A percentile compares a stretch with the other conserved stretches of the same genome.
These are phyloP conservation scores for Seira musarum DNA, from an alignment of 2,888 invertebrate species.

Conservation along the genomic window DNA sequence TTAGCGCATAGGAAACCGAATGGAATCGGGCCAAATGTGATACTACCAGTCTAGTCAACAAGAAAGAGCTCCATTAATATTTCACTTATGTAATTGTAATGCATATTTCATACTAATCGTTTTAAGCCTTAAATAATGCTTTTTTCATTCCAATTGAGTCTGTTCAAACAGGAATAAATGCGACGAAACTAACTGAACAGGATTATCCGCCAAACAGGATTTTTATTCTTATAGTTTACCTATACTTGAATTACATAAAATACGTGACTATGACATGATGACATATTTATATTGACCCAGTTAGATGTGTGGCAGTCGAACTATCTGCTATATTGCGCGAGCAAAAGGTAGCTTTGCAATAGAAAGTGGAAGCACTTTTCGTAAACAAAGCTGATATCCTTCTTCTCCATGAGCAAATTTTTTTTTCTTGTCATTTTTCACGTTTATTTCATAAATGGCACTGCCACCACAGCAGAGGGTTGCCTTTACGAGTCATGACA, in stretches of 20 bases:
- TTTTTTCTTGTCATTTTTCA: conserved; percentile 4
- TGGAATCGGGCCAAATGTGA: conserved; percentile 59
- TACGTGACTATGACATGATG: conserved; percentile 58
- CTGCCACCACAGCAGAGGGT: not conserved
- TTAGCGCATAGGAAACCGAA: conserved; percentile 57
- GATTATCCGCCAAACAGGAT: not conserved
- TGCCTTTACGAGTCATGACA: conserved; percentile 3
- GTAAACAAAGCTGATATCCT: conserved; percentile 51
- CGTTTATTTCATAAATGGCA: conserved; percentile 1
- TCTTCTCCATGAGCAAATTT: conserved; percentile 32
- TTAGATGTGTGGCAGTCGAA: conserved; percentile 35
- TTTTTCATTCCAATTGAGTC: no score
- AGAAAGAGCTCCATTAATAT: conserved; percentile 13
- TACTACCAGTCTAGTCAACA: conserved; percentile 56
- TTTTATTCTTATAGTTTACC: conserved; percentile 10
- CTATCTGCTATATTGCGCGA: conserved; percentile 5
- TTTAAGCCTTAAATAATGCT: no score
- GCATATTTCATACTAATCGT: no score
- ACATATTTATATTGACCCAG: conserved; percentile 62
- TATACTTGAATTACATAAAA: conserved; percentile 36
- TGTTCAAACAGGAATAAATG: no score
- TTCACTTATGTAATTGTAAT: no score
- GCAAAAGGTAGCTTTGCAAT: conserved; percentile 25
- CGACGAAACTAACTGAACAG: no score
- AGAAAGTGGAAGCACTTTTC: conserved; percentile 39